Evolutionary conservation across 2,888 invertebrate genomes (phyloP), one percentile per base, ranked within the genome.

Genomic region (Arge pagana): DNA sequence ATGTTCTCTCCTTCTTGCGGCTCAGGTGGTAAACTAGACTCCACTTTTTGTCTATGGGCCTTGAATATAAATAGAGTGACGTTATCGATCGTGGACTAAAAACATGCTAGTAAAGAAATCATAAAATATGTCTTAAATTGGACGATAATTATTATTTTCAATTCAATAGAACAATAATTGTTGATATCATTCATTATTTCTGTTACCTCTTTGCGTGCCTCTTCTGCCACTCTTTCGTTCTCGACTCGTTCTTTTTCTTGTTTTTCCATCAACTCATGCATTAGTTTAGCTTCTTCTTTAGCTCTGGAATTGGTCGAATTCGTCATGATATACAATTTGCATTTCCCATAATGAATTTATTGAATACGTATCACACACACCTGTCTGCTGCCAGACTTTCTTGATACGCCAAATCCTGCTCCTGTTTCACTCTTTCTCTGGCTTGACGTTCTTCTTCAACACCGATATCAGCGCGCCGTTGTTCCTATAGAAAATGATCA

Each of bases 331-430:
- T 8, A 15, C 18, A 16, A 18, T 39, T 11, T n/a, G 39, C 3
- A 33, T 8, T 31, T 6, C 21, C 5, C 10, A 52, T 21, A 52
- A 48, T 3, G 7, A 15, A 24, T 30, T 23, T 1, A 23, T 43
- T 30, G 16, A 35, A 24, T 11, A 33, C 6, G 43, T 15, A 28
- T 6, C 13, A 24, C 13, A 23, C 43, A 26, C 42, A 54, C 87
- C 88, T 85, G 77, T 93, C 93, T 0, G 87, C 89, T 70, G 89
- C 89, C 49, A 97, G 82, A 63, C 96, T 96, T 71, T 85, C 87
- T 74, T 93, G 87, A 78, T 94, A 97, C 0, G 96, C 96, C 75
- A 87, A 86, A 79, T 97, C 96, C 79, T 97, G 96, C 76, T 96
- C 96, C 65, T 86, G 83, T 78, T 95, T 94, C 48, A 97, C 93